A percentile compares a stretch with the other conserved stretches of the same genome.
These are phyloP conservation scores for Mantis religiosa DNA, from an alignment of 2,888 invertebrate genomes.

Conservation along the genomic window DNA sequence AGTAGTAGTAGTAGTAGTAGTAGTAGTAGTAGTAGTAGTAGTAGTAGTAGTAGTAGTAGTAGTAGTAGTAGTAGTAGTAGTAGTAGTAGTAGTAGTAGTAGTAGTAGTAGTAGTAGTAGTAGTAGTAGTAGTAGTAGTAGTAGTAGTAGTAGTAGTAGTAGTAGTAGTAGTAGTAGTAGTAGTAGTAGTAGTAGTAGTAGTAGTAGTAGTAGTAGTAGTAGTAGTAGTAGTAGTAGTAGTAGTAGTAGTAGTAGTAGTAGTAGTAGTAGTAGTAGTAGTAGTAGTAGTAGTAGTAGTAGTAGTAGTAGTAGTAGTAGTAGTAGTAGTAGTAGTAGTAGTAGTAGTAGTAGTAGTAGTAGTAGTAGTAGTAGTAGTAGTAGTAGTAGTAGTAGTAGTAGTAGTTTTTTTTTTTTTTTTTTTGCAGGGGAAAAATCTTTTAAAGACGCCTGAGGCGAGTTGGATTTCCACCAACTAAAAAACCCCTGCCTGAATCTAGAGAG, in stretches of 20 bases:
- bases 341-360: neutral
- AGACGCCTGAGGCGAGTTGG: no score
- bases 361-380: neutral
- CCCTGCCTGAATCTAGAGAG: no score
- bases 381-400: no score
- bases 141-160: neutral
- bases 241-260: neutral
- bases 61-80: neutral
- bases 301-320: neutral
- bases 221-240: neutral
- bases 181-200: neutral
- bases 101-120: neutral
- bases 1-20: neutral
- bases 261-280: neutral
- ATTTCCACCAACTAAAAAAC: no score
- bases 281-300: neutral
- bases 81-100: neutral
- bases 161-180: neutral
- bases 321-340: neutral
- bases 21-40: neutral
- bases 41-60: neutral
- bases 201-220: neutral
- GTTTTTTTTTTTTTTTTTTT: no score
- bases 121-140: neutral
- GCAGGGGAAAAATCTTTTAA: no score